Conservation (phyloP, 2,113 vertebrate species). For the Stigmatopora argus region DNA sequence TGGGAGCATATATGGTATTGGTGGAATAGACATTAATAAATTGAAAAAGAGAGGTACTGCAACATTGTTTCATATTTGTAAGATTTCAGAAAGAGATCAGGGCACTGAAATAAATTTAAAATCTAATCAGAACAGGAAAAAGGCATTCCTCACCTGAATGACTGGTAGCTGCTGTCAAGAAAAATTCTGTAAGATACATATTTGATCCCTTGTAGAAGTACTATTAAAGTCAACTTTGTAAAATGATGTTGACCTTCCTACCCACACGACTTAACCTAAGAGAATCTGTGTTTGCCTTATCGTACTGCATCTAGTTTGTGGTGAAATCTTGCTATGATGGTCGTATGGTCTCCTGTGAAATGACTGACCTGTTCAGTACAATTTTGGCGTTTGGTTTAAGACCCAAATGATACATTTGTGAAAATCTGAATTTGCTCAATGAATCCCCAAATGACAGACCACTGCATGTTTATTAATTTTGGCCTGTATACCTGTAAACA, state of each 20-base stretch:
- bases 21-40: not conserved
- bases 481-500: not conserved
- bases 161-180: constrained; percentile 27
- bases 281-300: not conserved
- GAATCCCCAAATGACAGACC: not conserved
- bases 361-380: not conserved
- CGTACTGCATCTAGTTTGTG: not conserved
- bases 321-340: no score
- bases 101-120: constrained; percentile 36
- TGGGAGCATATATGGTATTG: not conserved
- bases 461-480: not conserved
- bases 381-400: not conserved
- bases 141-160: constrained; percentile 27
- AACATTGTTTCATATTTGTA: no score
- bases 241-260: not conserved
- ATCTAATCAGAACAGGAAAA: constrained; percentile 33
- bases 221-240: not conserved
- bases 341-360: not conserved
- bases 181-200: constrained; percentile 15
- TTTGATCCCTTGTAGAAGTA: not conserved
- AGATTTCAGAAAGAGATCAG: not conserved
- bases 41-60: not conserved
- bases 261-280: not conserved
- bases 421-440: not conserved
- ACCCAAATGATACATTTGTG: not conserved